A percentile compares a stretch with the other conserved stretches of the same genome.
Conservation (phyloP, 2,113 vertebrate species). For the Haemorhous mexicanus region DNA sequence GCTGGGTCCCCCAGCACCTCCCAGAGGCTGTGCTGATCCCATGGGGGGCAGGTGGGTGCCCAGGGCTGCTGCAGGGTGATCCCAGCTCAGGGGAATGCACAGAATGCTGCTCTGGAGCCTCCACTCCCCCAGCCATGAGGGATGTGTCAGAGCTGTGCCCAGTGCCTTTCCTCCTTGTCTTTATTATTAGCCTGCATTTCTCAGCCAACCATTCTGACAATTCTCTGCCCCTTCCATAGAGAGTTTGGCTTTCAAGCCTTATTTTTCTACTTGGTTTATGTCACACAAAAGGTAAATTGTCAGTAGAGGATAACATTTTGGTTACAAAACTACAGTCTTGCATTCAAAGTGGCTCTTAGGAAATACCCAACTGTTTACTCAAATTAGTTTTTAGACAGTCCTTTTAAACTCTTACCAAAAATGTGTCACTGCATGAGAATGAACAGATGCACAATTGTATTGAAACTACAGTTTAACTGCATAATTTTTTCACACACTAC, state of each 20-base stretch:
- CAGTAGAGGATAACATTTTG: neutral
- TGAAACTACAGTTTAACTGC: neutral
- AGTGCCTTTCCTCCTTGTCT: neutral
- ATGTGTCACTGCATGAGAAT: neutral
- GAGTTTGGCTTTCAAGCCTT: neutral
- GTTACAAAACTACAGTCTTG: neutral
- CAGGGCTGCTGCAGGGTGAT: accelerated
- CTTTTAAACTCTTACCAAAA: neutral
- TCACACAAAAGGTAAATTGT: neutral
- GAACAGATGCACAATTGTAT: neutral
- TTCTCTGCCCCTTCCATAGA: too few relatives aligned
- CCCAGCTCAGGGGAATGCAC: neutral
- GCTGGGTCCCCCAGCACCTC: neutral
- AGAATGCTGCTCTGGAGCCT: accelerated
- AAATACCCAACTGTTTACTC: neutral
- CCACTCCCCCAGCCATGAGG: accelerated
- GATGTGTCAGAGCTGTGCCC: accelerated
- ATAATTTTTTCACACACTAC: neutral
- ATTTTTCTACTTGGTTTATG: neutral
- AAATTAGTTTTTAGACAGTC: neutral
- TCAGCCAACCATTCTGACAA: neutral
- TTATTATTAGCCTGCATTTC: neutral
- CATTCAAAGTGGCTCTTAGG: neutral
- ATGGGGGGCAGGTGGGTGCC: neutral
- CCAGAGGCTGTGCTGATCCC: accelerated